Evolutionary conservation across 2,113 vertebrate genomes (phyloP).

Genomic region (Trematocara nigrifrons): DNA sequence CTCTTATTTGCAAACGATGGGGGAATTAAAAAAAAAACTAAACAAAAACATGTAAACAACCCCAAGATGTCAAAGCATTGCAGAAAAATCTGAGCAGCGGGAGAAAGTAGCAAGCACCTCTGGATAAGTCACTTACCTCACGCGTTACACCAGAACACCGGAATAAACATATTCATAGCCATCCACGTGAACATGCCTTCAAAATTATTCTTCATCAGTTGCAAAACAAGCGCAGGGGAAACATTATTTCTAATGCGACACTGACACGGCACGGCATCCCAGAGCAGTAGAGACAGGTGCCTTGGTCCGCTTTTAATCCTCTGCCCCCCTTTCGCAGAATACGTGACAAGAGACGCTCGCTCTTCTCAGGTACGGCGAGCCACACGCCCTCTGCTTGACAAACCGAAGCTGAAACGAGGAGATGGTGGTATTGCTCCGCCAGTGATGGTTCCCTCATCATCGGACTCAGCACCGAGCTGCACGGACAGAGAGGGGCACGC

Average conservation of each 20-base stretch:
- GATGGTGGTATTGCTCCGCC: constrained; percentile 67
- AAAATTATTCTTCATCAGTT: constrained; percentile 20
- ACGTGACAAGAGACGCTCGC: constrained; percentile 46
- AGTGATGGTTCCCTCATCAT: constrained; percentile 27
- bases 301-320: constrained; percentile 19
- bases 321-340: constrained; percentile 15
- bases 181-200: constrained; percentile 31
- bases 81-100: neutral
- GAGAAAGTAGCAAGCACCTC: constrained; percentile 49
- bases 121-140: constrained; percentile 69
- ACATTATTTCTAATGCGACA: neutral
- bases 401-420: constrained; percentile 12
- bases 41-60: neutral
- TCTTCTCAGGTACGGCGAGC: constrained; percentile 46
- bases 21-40: neutral
- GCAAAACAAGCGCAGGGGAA: constrained; percentile 24
- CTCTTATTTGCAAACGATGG: neutral
- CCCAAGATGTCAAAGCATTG: neutral
- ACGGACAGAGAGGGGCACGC: neutral
- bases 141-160: constrained; percentile 35
- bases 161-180: constrained; percentile 56
- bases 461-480: neutral
- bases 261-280: constrained; percentile 7
- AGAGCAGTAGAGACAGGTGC: constrained; percentile 7
- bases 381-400: constrained; percentile 51